Percentiles rank a stretch among this genome's conserved stretches.
phyloP scores from a whole-genome alignment of 1,140 invertebrate species.

The Eciton burchellii region DNA sequence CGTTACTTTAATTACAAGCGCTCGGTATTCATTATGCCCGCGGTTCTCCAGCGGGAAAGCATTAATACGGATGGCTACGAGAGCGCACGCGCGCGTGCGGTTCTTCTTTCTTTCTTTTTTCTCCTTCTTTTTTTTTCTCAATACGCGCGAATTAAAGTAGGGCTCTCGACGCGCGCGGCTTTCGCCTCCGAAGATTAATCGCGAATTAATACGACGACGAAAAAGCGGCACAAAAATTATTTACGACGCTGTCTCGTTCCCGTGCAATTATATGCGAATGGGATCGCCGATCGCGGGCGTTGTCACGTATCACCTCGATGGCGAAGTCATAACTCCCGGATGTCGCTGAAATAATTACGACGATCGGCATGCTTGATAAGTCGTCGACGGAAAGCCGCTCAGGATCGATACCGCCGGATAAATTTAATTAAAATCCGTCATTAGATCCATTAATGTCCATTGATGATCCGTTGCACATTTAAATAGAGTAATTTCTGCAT shows the following conservation, averaged over 20 bases:
- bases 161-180: constrained; percentile 37
- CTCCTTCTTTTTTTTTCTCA: too few species aligned
- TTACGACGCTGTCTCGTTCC: constrained; percentile 41
- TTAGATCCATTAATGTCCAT: constrained; percentile 6
- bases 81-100: too few species aligned
- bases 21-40: constrained; percentile 27
- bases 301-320: constrained; percentile 3
- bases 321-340: constrained; percentile 42
- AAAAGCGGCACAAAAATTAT: constrained; percentile 54
- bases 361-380: constrained; percentile 16
- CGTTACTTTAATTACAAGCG: constrained; percentile 49
- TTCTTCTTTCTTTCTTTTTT: too few species aligned
- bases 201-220: constrained; percentile 55
- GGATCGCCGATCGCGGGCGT: constrained; percentile 38
- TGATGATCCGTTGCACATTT: constrained; percentile 4
- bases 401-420: neutral
- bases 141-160: constrained; percentile 35
- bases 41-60: constrained; percentile 26
- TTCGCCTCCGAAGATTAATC: constrained; percentile 56
- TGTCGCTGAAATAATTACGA: constrained; percentile 48
- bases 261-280: constrained; percentile 50
- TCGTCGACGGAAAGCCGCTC: constrained; percentile 28
- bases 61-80: constrained; percentile 19
- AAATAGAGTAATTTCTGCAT: neutral
- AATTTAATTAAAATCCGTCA: constrained; percentile 6